These are phyloP conservation scores for Eutolmus rufibarbis DNA, from an alignment of 2,888 invertebrate genomes.

Conservation along the genomic window DNA sequence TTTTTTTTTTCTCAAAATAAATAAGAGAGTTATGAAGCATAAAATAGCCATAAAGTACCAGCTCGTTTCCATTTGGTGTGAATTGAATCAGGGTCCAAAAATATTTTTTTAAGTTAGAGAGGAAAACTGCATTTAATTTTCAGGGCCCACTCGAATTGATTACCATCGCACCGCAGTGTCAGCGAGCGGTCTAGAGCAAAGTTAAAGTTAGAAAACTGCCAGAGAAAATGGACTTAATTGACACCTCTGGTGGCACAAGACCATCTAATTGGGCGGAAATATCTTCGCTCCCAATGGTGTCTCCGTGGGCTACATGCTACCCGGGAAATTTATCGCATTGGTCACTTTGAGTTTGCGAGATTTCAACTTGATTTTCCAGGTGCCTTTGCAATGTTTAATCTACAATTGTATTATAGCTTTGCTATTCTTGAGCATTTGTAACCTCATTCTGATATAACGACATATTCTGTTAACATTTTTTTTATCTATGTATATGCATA, in stretches of 20 bases:
- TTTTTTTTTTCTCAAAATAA: neutral
- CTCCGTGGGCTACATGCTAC: neutral
- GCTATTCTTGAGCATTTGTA: neutral
- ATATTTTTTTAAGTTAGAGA: neutral
- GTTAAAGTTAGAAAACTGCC: neutral
- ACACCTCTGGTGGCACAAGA: conserved; percentile 16
- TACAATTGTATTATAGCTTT: neutral
- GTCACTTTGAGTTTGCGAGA: neutral
- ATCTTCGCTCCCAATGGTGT: neutral
- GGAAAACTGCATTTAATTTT: neutral
- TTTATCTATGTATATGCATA: no score
- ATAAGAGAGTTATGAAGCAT: conserved; percentile 7
- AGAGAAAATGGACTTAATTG: neutral
- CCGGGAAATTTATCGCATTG: neutral
- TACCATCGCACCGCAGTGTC: neutral
- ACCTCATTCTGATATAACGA: neutral
- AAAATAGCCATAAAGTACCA: neutral
- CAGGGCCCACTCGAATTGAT: conserved; percentile 15
- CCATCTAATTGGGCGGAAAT: conserved; percentile 15
- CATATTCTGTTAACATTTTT: no score
- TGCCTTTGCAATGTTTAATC: neutral
- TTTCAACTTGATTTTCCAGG: neutral
- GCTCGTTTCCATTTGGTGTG: neutral
- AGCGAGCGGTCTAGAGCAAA: neutral
- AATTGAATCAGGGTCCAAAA: conserved; percentile 2